Evolutionary conservation across 2,888 invertebrate species (phyloP).

Genomic region (Sisyra terminalis): DNA sequence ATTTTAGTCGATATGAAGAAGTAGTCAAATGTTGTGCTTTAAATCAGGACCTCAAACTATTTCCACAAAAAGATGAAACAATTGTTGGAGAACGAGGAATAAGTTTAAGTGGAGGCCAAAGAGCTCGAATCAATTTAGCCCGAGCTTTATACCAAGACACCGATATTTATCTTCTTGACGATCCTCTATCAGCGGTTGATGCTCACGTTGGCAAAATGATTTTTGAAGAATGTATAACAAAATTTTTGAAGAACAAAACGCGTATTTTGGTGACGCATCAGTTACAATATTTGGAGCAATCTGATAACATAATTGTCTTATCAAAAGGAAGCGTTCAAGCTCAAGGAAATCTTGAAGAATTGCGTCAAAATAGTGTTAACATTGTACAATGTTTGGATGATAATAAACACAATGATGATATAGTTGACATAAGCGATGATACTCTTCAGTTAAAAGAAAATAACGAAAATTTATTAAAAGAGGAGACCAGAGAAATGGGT

Average conservation of each 20-base stretch:
- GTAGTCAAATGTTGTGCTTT: conserved; percentile 46
- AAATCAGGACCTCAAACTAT: conserved; percentile 49
- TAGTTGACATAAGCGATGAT: background rate
- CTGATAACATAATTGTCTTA: conserved; percentile 24
- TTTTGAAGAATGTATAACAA: conserved; percentile 54
- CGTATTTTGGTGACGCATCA: conserved; percentile 55
- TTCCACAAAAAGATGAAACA: conserved; percentile 60
- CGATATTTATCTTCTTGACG: conserved; percentile 62
- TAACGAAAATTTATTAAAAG: too few relatives aligned
- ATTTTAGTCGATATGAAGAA: conserved; percentile 34
- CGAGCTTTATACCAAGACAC: conserved; percentile 58
- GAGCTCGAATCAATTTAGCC: conserved; percentile 62
- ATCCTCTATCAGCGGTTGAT: conserved; percentile 66
- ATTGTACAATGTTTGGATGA: conserved; percentile 26
- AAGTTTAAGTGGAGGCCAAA: conserved; percentile 70
- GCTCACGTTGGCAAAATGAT: conserved; percentile 51
- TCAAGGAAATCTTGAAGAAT: conserved; percentile 29
- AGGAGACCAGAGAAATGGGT: too few relatives aligned
- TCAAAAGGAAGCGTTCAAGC: conserved; percentile 30
- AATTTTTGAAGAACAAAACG: conserved; percentile 38
- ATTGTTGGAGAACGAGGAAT: conserved; percentile 67
- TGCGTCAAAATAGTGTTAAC: conserved; percentile 31
- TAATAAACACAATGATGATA: background rate
- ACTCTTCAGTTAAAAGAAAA: background rate
- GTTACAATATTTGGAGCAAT: conserved; percentile 32